Conservation (phyloP, 2,113 vertebrate species). For the Atherinomorus stipes region DNA sequence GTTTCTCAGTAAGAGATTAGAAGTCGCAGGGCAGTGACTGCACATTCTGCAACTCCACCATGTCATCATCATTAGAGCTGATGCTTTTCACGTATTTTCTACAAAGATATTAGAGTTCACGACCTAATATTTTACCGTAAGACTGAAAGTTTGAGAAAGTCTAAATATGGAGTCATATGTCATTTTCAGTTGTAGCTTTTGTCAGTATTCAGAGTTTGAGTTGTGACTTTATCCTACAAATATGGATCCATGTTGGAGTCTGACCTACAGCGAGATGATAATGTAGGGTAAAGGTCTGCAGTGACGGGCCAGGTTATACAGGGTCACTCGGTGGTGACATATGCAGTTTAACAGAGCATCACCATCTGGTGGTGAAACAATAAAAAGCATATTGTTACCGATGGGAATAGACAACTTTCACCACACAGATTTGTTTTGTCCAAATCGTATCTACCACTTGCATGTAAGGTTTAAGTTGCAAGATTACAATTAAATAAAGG, state of each 20-base stretch:
- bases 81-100: too few species aligned
- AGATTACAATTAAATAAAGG: too few species aligned
- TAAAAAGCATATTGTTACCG: neutral
- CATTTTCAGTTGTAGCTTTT: neutral
- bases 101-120: neutral
- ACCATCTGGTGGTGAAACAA: slow-evolving; percentile 47
- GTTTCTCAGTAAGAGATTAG: slow-evolving; percentile 22
- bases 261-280: neutral
- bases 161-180: neutral
- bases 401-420: too few species aligned
- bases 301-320: neutral
- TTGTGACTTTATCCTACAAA: neutral
- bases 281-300: slow-evolving; percentile 30
- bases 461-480: too few species aligned
- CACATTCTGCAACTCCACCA: too few species aligned
- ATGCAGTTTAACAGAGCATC: slow-evolving; percentile 20
- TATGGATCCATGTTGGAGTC: neutral
- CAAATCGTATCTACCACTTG: neutral
- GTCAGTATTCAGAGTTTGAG: too few species aligned
- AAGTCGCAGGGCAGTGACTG: slow-evolving; percentile 7
- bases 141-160: slow-evolving; percentile 11
- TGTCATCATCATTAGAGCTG: too few species aligned
- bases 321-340: slow-evolving; percentile 17
- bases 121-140: neutral
- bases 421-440: neutral